Evolutionary conservation across 2,113 vertebrate genomes (phyloP).

Genomic region (Callithrix jacchus): DNA sequence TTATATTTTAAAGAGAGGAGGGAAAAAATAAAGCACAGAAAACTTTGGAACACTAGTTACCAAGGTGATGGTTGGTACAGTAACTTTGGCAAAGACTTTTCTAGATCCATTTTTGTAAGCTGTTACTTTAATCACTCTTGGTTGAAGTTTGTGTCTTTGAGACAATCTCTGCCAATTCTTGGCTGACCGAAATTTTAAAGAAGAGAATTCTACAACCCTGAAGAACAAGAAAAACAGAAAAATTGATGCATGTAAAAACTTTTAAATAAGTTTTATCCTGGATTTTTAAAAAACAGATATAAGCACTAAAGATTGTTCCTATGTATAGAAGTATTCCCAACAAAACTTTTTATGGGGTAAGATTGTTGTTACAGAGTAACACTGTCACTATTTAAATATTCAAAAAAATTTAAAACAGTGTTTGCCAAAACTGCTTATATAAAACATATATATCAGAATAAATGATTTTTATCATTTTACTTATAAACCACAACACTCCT

Average conservation of each 20-base stretch:
- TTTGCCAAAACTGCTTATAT: neutral
- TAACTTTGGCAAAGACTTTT: slow-evolving; percentile 73
- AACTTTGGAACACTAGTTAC: slow-evolving; percentile 54
- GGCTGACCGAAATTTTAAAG: slow-evolving; percentile 66
- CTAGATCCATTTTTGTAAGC: slow-evolving; percentile 80
- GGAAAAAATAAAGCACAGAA: slow-evolving; percentile 25
- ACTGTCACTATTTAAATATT: neutral
- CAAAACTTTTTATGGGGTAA: slow-evolving; percentile 26
- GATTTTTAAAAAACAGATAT: neutral
- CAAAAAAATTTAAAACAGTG: neutral
- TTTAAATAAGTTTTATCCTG: neutral
- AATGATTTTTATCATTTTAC: slow-evolving; percentile 19
- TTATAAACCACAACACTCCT: slow-evolving; percentile 22
- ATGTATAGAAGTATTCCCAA: neutral
- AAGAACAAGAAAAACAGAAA: neutral
- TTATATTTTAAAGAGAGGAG: slow-evolving; percentile 48
- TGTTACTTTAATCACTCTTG: slow-evolving; percentile 77
- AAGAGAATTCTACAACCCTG: slow-evolving; percentile 59
- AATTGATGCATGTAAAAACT: neutral
- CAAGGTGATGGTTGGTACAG: slow-evolving; percentile 72
- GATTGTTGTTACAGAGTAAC: neutral
- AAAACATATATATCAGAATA: neutral
- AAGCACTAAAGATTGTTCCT: neutral
- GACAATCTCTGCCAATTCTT: slow-evolving; percentile 51
- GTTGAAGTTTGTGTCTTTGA: slow-evolving; percentile 77